Base-by-base conservation (phyloP, 2,113 vertebrate genomes). In the Larimichthys crocea region DNA sequence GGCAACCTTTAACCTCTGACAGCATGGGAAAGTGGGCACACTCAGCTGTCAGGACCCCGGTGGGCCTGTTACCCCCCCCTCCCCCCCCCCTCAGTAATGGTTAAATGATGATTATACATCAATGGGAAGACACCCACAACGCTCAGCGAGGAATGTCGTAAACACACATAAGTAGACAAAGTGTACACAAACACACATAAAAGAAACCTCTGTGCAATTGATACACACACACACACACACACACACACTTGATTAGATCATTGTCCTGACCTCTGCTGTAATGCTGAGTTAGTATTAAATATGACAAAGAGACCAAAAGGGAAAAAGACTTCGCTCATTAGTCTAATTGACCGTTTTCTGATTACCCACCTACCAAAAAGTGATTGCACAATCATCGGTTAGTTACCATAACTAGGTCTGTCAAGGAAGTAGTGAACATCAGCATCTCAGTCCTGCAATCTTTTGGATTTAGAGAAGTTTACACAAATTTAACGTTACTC, bases 1-100 rank as follows among this genome's bases (percentile, higher is more conserved):
- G 0, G 46, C 70, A 79, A 94, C 92, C 89, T 90, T 80, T 91
- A 5, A 79, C 82, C 91, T 40, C 80, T 80, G 87, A 86, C 90
- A 86, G 92, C 93, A 92, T 94, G 89, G 88, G 93, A 93, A 94
- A 93, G 92, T 90, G 86, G 87, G 84, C 50, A 17, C 78, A 68
- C 80, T 89, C 89, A 92, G 90, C 92, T 93, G 87, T 90, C 84
- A 55, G 86, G 79, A 61, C 81, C 71, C 57, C 57, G 24, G 62
- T 26, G 50, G 46, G 63, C 61, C 59, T 40, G 61, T 74, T 48
- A 55, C 44, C 74, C 76, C 35, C 85, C 80, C 42, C n/a, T n/a
- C 44, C 74, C 76, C 35, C 74, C 76, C 35, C 85, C 80, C 77
- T 22, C 73, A 22, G 52, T 24, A 83, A 84, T 85, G 74, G 79